Evolutionary conservation across 2,113 vertebrate species (phyloP).

Genomic region (Proterorhinus semilunaris): DNA sequence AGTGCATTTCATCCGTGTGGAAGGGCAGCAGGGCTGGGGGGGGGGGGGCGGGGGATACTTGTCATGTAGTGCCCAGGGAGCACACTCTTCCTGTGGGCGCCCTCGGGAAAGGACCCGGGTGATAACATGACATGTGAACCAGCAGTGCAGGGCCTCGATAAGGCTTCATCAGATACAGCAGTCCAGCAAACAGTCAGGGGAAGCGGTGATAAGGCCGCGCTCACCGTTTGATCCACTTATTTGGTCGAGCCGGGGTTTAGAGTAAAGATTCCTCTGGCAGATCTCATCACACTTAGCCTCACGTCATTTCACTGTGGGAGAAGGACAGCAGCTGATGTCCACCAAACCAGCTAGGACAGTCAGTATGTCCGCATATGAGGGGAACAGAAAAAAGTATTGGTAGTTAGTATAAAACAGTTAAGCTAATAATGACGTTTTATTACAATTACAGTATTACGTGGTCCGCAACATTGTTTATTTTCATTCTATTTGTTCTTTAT

Average conservation of each 20-base stretch:
- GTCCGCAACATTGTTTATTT: no score
- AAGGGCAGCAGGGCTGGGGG: conserved; percentile 20
- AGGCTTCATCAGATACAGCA: conserved; percentile 67
- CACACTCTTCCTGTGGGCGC: conserved; percentile 69
- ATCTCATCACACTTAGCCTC: conserved; percentile 61
- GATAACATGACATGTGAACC: conserved; percentile 78
- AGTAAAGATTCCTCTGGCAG: conserved; percentile 38
- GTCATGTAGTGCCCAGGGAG: conserved; percentile 61
- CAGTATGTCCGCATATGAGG: not conserved
- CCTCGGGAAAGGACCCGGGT: conserved; percentile 70
- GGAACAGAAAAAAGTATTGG: no score
- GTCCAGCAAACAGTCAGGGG: conserved; percentile 72
- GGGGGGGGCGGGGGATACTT: conserved; percentile 37
- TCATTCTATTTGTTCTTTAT: no score
- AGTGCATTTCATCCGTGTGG: conserved; percentile 18
- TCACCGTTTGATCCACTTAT: conserved; percentile 70
- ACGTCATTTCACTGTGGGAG: conserved; percentile 50
- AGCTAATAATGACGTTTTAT: no score
- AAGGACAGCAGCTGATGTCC: conserved; percentile 21
- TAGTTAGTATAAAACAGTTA: no score
- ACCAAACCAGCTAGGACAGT: not conserved
- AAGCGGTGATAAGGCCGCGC: conserved; percentile 70
- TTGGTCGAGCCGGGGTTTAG: conserved; percentile 44
- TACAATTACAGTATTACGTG: no score
- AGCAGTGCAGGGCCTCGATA: conserved; percentile 69